Percentiles rank a stretch among this genome's conserved stretches.
Conservation (phyloP, 2,797 vertebrate genomes). For the Trichosurus vulpecula region DNA sequence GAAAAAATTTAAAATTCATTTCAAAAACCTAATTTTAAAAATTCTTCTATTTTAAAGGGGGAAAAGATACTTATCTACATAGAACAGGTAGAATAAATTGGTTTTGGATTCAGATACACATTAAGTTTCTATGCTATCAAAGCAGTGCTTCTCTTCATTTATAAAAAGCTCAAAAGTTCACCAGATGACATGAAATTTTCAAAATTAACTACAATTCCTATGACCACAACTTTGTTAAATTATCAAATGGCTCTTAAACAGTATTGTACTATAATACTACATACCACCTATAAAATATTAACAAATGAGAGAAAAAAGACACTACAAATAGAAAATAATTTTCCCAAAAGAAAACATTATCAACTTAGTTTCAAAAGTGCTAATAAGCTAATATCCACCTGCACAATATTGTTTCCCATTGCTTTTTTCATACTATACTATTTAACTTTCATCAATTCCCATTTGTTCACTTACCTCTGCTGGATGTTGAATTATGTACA, state of each 20-base stretch:
- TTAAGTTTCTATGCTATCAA: not conserved
- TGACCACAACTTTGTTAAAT: not conserved
- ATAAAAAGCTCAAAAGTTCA: conserved; percentile 24
- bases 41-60: not conserved
- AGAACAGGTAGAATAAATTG: not conserved
- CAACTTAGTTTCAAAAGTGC: conserved; percentile 28
- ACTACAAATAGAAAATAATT: conserved; percentile 26
- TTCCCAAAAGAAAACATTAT: not conserved
- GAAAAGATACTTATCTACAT: not conserved
- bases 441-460: conserved; percentile 45
- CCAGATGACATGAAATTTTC: not conserved
- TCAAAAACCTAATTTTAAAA: not conserved
- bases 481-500: conserved; percentile 98
- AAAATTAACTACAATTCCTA: not conserved
- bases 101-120: not conserved
- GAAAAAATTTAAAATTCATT: not conserved
- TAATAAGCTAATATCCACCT: conserved; percentile 20
- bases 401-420: conserved; percentile 40
- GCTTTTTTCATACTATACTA: conserved; percentile 19
- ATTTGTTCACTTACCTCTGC: conserved; percentile 92
- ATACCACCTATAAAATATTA: not conserved
- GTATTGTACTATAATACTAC: not conserved
- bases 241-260: not conserved
- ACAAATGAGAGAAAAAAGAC: not conserved
- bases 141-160: conserved; percentile 11